Evolutionary conservation across 2,888 invertebrate species (phyloP).

Genomic region (Platycnemis pennipes): DNA sequence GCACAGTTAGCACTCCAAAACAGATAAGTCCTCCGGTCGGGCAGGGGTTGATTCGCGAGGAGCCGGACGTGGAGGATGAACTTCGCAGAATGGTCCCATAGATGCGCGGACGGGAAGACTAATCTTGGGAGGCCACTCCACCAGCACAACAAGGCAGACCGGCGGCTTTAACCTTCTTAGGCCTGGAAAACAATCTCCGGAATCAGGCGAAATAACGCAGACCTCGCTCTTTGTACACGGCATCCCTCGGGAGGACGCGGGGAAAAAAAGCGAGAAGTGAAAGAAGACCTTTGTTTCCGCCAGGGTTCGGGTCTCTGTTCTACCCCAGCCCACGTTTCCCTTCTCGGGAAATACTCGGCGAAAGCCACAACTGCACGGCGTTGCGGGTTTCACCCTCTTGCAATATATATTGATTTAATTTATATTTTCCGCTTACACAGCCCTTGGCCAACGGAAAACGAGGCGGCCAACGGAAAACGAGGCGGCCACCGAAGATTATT

Average conservation of each 20-base stretch:
- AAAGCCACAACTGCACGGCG: not conserved
- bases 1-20: too few species aligned
- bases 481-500: not conserved
- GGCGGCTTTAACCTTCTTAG: not conserved
- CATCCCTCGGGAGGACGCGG: not conserved
- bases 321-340: not conserved
- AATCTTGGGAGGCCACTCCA: not conserved
- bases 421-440: not conserved
- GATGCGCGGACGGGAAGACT: not conserved
- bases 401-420: not conserved
- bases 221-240: not conserved
- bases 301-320: not conserved
- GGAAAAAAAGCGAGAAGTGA: not conserved
- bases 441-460: too few species aligned
- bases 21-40: too few species aligned
- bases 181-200: slow-evolving; percentile 17
- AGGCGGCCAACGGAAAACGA: not conserved
- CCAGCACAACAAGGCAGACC: not conserved
- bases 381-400: too few species aligned
- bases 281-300: not conserved
- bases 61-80: not conserved
- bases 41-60: not conserved
- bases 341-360: too few species aligned
- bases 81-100: not conserved
- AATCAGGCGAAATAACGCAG: not conserved